phyloP scores from a whole-genome alignment of 2,113 vertebrate species.

The Oncorhynchus clarkii region DNA sequence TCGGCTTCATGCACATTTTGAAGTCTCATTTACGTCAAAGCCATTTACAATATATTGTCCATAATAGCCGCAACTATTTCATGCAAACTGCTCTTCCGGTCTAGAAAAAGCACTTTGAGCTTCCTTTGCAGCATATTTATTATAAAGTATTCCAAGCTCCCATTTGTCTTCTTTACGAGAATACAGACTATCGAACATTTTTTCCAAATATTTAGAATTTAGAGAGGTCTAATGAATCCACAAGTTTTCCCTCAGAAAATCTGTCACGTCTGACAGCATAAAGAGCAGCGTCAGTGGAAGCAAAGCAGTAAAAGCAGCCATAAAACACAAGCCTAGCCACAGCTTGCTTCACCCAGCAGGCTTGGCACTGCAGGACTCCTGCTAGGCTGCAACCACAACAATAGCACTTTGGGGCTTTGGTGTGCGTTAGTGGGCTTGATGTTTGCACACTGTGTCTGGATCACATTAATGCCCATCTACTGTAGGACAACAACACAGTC shows the following conservation, averaged over 20 bases:
- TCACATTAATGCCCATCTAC: conserved; percentile 10
- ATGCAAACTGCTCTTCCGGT: not conserved
- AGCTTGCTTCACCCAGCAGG: conserved; percentile 22
- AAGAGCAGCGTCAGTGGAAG: conserved; percentile 27
- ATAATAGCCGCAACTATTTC: not conserved
- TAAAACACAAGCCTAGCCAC: conserved; percentile 25
- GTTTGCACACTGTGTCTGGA: conserved; percentile 4
- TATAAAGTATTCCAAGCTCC: not conserved
- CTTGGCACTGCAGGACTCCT: conserved; percentile 10
- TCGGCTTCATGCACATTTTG: conserved; percentile 11
- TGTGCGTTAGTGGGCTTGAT: not conserved
- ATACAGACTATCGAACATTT: not conserved
- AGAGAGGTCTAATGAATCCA: not conserved
- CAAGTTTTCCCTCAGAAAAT: not conserved
- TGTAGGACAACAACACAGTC: conserved; percentile 16
- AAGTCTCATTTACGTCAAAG: not conserved
- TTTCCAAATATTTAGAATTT: not conserved
- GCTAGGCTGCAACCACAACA: not conserved
- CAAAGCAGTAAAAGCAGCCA: not conserved
- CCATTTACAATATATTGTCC: not conserved
- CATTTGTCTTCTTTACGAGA: conserved; percentile 4
- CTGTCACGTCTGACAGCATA: not conserved
- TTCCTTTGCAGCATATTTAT: not conserved
- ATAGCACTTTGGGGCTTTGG: not conserved
- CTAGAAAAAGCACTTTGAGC: too few relatives aligned